Evolutionary conservation across 2,888 invertebrate species (phyloP).

Genomic region (Drosophila cracens): DNA sequence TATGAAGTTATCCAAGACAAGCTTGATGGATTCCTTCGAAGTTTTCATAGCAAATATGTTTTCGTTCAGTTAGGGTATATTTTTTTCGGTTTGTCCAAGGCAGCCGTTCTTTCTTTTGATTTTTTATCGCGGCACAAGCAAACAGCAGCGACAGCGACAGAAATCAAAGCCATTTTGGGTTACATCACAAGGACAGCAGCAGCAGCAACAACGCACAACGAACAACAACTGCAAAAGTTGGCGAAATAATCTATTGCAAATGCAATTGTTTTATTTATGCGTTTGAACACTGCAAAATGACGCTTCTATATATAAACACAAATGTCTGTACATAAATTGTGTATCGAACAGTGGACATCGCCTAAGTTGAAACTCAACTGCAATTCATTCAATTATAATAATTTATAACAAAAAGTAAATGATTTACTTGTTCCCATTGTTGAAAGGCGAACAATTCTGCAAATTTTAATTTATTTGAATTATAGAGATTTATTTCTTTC

Average conservation of each 20-base stretch:
- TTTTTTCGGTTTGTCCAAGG: neutral
- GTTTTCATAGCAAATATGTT: neutral
- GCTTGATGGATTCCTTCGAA: neutral
- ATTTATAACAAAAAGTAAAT: neutral
- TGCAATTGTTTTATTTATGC: conserved; percentile 46
- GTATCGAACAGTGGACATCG: conserved; percentile 15
- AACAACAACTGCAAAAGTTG: conserved; percentile 29
- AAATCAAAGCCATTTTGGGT: conserved; percentile 61
- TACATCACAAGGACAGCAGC: conserved; percentile 57
- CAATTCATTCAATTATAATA: neutral
- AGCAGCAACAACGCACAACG: neutral
- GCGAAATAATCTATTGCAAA: conserved; percentile 49
- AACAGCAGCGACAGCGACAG: conserved; percentile 35
- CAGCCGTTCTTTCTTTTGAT: neutral
- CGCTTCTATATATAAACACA: neutral
- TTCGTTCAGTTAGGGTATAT: neutral
- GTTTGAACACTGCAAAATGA: conserved; percentile 22
- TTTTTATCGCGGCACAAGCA: conserved; percentile 65
- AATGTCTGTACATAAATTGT: neutral
- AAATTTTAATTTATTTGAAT: neutral
- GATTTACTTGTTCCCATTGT: neutral
- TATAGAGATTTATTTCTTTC: neutral
- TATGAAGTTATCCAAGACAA: neutral
- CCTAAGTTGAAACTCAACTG: neutral
- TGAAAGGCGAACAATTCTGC: neutral